phyloP scores from a whole-genome alignment of 2,797 vertebrate genomes.

The Periparus ater region DNA sequence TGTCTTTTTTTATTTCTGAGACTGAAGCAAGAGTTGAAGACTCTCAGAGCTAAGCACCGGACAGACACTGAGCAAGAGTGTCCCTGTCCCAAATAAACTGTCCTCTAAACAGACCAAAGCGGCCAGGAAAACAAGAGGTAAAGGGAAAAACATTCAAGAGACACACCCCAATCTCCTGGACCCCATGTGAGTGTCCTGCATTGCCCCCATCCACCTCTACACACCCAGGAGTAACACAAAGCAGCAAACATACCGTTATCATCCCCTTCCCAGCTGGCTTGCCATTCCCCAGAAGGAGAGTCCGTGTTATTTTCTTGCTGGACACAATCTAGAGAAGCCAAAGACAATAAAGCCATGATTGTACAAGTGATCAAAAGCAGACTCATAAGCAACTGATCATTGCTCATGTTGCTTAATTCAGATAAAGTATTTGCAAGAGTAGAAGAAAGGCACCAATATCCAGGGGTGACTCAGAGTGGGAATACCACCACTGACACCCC shows the following conservation, averaged over 20 bases:
- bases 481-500: background rate
- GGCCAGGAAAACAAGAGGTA: background rate
- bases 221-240: background rate
- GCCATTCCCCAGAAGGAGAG: slow-evolving; percentile 89
- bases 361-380: background rate
- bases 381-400: background rate
- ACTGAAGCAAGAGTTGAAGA: background rate
- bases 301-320: slow-evolving; percentile 94
- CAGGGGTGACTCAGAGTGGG: background rate
- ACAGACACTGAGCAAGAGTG: background rate
- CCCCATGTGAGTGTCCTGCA: background rate
- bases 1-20: background rate
- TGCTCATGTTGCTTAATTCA: background rate
- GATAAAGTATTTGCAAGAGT: background rate
- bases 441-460: background rate
- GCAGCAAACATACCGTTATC: slow-evolving; percentile 82
- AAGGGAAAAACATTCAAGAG: background rate
- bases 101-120: background rate
- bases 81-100: background rate
- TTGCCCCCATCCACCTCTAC: rapidly evolving
- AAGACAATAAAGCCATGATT: background rate
- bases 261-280: slow-evolving; percentile 96
- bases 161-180: background rate
- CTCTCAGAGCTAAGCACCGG: background rate
- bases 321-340: slow-evolving; percentile 87